Conservation (phyloP, 2,797 vertebrate species). For the Diplodus puntazzo region DNA sequence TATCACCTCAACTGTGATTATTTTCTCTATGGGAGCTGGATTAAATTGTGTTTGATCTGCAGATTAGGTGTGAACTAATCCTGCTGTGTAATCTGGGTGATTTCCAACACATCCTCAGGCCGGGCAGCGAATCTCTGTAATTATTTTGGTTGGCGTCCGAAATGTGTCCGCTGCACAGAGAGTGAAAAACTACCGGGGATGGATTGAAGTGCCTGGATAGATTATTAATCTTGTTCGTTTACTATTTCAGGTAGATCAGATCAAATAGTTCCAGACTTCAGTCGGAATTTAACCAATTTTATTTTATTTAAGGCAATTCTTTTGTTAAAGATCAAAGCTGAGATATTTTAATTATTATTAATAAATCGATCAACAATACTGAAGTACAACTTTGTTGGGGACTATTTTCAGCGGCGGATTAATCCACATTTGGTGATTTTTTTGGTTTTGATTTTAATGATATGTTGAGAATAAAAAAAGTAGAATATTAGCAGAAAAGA, state of each 20-base stretch:
- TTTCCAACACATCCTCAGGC: neutral
- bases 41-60: conserved; percentile 54
- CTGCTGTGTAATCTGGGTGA: conserved; percentile 51
- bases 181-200: neutral
- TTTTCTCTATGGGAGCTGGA: conserved; percentile 38
- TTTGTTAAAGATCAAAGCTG: neutral
- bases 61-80: conserved; percentile 69
- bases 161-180: neutral
- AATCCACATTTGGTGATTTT: too few species aligned
- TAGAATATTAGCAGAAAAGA: too few species aligned
- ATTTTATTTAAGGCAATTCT: neutral
- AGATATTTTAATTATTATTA: neutral
- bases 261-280: neutral
- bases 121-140: neutral
- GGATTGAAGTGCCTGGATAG: neutral
- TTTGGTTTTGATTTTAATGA: too few species aligned
- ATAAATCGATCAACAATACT: neutral
- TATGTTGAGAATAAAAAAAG: too few species aligned
- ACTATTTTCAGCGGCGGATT: too few species aligned
- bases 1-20: conserved; percentile 50
- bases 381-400: too few species aligned
- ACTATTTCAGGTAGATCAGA: neutral
- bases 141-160: neutral
- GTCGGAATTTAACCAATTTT: neutral
- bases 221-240: neutral